Conservation (phyloP, 2,113 vertebrate genomes). For the Ivindomyrus marchei region DNA sequence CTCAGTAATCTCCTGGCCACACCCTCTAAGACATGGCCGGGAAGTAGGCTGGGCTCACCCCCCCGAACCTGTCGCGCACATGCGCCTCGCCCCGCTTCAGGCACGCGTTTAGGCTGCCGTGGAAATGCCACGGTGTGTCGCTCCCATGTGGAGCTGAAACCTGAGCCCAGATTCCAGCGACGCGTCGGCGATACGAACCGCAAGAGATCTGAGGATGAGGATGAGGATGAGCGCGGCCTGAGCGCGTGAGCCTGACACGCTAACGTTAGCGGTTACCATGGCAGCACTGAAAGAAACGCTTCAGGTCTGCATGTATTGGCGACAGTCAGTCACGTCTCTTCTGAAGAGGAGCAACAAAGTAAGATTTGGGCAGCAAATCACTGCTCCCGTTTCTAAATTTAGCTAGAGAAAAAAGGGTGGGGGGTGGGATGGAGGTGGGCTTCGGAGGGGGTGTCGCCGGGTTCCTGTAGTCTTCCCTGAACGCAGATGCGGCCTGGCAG, state of each 20-base stretch:
- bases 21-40: neutral
- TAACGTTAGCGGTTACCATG: neutral
- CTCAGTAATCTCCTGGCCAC: neutral
- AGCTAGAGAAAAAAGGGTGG: neutral
- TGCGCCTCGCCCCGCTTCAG: neutral
- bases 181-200: neutral
- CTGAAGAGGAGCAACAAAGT: neutral
- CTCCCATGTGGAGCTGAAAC: neutral
- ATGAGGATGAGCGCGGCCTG: neutral
- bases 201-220: neutral
- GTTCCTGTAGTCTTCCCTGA: neutral
- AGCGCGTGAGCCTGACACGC: neutral
- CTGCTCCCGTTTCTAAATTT: neutral
- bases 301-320: neutral
- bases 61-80: neutral
- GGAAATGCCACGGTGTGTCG: neutral
- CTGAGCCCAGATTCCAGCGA: neutral
- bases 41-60: neutral
- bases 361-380: neutral
- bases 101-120: neutral
- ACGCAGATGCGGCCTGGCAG: neutral
- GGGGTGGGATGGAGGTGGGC: neutral
- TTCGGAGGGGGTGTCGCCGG: neutral
- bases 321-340: neutral
- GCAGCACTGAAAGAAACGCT: neutral